Evolutionary conservation across 53 echinoderm and acorn worm genomes (phyloP).

Genomic region (Holothuria leucospilota): DNA sequence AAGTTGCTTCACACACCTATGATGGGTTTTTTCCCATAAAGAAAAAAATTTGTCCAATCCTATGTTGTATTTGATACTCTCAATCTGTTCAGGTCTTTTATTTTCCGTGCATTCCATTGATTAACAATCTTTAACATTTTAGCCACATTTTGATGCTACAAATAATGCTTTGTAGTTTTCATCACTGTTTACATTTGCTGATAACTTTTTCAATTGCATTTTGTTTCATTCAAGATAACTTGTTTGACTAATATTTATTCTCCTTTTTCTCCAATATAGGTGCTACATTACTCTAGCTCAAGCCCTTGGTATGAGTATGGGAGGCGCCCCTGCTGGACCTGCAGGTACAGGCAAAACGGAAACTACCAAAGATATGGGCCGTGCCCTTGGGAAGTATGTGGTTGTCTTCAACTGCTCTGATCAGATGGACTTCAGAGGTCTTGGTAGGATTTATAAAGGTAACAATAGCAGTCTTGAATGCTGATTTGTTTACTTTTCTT

Average conservation of each 20-base stretch:
- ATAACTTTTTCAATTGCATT: too few relatives aligned
- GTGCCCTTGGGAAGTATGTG: conserved; percentile 96
- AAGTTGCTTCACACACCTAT: too few relatives aligned
- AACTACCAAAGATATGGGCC: conserved; percentile 99
- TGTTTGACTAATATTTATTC: not conserved
- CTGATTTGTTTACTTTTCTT: not conserved
- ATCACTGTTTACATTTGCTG: too few relatives aligned
- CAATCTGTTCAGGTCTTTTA: too few relatives aligned
- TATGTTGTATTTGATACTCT: too few relatives aligned
- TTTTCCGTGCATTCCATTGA: too few relatives aligned
- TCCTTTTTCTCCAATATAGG: conserved; percentile 39
- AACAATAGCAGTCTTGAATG: not conserved
- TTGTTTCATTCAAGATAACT: too few relatives aligned
- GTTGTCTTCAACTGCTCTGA: conserved; percentile 99
- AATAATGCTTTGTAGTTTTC: too few relatives aligned
- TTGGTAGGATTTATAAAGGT: conserved; percentile 99
- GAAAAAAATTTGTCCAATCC: too few relatives aligned
- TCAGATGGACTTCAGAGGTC: conserved; percentile 99
- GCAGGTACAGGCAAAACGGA: conserved; percentile 99
- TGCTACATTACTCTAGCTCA: conserved; percentile 99
- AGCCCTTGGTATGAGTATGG: conserved; percentile 99
- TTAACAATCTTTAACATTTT: too few relatives aligned
- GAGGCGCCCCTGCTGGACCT: conserved; percentile 98
- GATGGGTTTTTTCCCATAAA: too few relatives aligned
- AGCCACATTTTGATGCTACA: too few relatives aligned